Percentiles rank a stretch among this genome's conserved stretches.
Evolutionary conservation across 2,797 vertebrate genomes (phyloP).

Genomic region (Merluccius polli): DNA sequence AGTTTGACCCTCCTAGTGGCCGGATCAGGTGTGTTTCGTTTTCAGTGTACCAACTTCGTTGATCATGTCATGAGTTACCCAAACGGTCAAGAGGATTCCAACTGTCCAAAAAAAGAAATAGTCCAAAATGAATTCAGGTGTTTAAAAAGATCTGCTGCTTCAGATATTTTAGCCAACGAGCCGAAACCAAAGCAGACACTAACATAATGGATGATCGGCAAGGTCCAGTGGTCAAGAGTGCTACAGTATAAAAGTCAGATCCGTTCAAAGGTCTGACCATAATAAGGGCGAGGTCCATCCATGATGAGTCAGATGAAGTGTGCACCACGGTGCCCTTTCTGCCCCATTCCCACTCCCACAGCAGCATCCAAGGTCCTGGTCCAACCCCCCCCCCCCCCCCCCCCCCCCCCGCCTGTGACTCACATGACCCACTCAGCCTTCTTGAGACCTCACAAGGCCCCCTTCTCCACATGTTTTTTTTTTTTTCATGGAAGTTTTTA

Average conservation of each 20-base stretch:
- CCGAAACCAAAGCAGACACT: neutral
- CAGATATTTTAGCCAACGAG: neutral
- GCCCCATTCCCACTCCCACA: neutral
- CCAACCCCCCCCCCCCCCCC: constrained; percentile 43
- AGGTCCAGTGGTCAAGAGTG: neutral
- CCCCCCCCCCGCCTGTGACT: constrained; percentile 48
- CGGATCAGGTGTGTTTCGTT: neutral
- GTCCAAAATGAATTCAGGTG: too few species aligned
- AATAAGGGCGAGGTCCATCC: constrained; percentile 27
- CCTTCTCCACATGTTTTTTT: neutral
- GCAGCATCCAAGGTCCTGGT: constrained; percentile 37
- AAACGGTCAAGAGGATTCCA: neutral
- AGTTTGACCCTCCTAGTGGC: neutral
- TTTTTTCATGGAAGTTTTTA: too few species aligned
- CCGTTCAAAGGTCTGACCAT: constrained; percentile 3
- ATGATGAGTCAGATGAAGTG: constrained; percentile 49
- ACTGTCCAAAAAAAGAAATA: neutral
- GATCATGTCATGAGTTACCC: neutral
- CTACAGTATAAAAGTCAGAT: neutral
- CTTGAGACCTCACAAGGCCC: neutral
- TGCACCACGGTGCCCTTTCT: constrained; percentile 29
- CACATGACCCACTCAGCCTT: constrained; percentile 25
- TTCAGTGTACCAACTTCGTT: neutral
- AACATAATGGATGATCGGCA: neutral
- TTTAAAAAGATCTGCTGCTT: neutral